phyloP scores from a whole-genome alignment of 1,140 invertebrate species.

The Drosophila chauvacae region DNA sequence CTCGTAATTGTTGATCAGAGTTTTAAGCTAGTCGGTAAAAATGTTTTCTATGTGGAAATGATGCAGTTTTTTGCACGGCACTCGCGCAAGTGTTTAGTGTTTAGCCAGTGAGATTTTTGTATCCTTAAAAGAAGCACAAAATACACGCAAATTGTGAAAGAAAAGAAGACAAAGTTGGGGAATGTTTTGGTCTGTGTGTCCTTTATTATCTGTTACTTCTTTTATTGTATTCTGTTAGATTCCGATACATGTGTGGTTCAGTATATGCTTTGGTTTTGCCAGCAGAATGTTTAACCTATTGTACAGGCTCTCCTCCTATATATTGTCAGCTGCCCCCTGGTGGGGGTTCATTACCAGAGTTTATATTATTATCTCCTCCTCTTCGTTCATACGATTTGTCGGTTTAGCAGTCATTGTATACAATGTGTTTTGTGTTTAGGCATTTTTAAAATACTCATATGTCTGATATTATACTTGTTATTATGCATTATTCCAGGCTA shows the following conservation, averaged over 20 bases:
- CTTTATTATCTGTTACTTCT: conserved; percentile 76
- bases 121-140: conserved; percentile 10
- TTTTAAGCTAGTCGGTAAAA: conserved; percentile 46
- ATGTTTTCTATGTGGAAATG: conserved; percentile 21
- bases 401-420: conserved; percentile 70
- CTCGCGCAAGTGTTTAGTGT: conserved; percentile 35
- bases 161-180: background rate
- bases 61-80: conserved; percentile 24
- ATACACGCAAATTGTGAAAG: conserved; percentile 31
- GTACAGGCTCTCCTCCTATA: conserved; percentile 71
- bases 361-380: conserved; percentile 32
- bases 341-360: conserved; percentile 53
- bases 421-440: conserved; percentile 42
- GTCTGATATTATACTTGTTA: conserved; percentile 62
- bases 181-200: conserved; percentile 75
- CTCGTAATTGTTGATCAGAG: conserved; percentile 41
- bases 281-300: conserved; percentile 56
- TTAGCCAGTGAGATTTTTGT: conserved; percentile 25
- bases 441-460: conserved; percentile 67
- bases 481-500: conserved; percentile 47
- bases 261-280: conserved; percentile 33
- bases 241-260: conserved; percentile 51
- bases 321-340: conserved; percentile 72
- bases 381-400: conserved; percentile 57
- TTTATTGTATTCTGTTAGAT: conserved; percentile 61